Percentiles rank a stretch among this genome's conserved stretches.
phyloP scores from a whole-genome alignment of 2,888 invertebrate genomes.

The Cryptus viduatorius region DNA sequence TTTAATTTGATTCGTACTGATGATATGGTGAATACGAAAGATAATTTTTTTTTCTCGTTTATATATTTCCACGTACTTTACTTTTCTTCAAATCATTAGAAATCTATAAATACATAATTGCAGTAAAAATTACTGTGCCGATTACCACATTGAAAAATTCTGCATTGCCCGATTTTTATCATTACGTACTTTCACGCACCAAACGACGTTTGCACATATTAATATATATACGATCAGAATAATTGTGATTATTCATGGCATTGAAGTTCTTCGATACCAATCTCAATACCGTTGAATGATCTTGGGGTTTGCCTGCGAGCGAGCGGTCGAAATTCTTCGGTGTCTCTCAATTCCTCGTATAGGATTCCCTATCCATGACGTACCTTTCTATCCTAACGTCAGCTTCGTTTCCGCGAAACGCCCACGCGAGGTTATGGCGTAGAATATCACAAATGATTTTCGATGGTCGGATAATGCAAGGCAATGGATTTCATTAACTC shows the following conservation, averaged over 20 bases:
- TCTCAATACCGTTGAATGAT: background rate
- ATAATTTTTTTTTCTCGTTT: too few species aligned
- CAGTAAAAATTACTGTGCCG: too few species aligned
- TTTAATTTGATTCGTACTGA: background rate
- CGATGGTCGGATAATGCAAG: slow-evolving; percentile 60
- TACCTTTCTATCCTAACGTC: background rate
- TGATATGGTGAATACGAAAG: background rate
- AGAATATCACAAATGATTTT: slow-evolving; percentile 61
- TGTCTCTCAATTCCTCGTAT: background rate
- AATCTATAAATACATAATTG: background rate
- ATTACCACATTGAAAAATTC: too few species aligned
- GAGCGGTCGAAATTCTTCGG: background rate
- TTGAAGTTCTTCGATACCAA: too few species aligned
- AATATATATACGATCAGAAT: background rate
- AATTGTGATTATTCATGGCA: background rate
- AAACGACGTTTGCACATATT: background rate
- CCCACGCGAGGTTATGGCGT: background rate
- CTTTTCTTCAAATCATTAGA: background rate
- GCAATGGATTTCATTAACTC: slow-evolving; percentile 79
- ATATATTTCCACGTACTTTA: too few species aligned
- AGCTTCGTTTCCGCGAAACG: background rate
- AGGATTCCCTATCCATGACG: background rate
- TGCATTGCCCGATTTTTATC: too few species aligned
- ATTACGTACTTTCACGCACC: too few species aligned
- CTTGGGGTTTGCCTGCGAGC: background rate